Conservation (phyloP, 1,140 invertebrate species). For the Trichogramma pretiosum region DNA sequence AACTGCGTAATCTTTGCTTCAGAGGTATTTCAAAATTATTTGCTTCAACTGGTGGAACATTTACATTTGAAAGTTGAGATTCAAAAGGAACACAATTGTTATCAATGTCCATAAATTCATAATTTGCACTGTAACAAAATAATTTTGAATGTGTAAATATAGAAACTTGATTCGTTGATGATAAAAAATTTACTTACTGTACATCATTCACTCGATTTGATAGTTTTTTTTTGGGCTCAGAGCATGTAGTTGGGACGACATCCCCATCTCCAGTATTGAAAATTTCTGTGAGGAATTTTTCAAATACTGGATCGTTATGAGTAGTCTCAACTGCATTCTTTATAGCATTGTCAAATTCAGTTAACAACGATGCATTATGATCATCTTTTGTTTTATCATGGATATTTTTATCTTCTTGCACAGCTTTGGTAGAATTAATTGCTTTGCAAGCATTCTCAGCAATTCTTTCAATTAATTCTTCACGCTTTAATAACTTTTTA, state of each 20-base stretch:
- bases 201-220: neutral
- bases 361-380: slow-evolving; percentile 35
- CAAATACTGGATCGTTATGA: slow-evolving; percentile 43
- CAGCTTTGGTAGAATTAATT: slow-evolving; percentile 28
- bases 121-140: too few relatives aligned
- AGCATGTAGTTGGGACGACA: slow-evolving; percentile 30
- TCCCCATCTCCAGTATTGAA: slow-evolving; percentile 33
- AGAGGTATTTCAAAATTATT: slow-evolving; percentile 25
- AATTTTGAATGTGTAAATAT: too few relatives aligned
- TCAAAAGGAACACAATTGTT: neutral
- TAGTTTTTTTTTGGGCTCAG: slow-evolving; percentile 11
- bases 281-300: slow-evolving; percentile 39
- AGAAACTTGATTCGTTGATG: too few relatives aligned
- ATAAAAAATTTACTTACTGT: neutral
- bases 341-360: slow-evolving; percentile 37
- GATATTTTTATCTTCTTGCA: slow-evolving; percentile 25
- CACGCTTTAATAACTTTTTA: slow-evolving; percentile 38
- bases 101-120: slow-evolving; percentile 2
- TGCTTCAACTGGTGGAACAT: neutral
- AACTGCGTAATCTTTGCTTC: slow-evolving; percentile 35
- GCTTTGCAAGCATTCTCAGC: slow-evolving; percentile 47
- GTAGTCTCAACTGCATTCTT: slow-evolving; percentile 39
- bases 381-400: slow-evolving; percentile 24
- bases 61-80: slow-evolving; percentile 5
- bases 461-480: slow-evolving; percentile 43